These are phyloP conservation scores for Cotesia chilonis DNA, from an alignment of 1,140 invertebrate genomes.

Conservation along the genomic window DNA sequence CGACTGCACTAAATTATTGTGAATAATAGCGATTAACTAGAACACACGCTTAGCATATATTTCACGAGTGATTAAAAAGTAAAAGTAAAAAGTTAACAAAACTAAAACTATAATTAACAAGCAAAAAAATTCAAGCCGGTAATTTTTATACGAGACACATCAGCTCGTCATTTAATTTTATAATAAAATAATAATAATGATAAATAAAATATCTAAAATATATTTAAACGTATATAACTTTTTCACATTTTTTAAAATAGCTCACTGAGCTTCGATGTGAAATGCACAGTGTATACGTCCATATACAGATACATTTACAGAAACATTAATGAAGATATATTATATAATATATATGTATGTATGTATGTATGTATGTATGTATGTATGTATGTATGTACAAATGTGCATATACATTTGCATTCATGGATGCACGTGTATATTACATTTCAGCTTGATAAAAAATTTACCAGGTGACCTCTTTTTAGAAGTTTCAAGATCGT, in stretches of 20 bases:
- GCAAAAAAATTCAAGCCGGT: constrained; percentile 22
- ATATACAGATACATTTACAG: background rate
- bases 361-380: too few relatives aligned
- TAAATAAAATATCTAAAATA: background rate
- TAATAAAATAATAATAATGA: background rate
- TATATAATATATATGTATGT: too few relatives aligned
- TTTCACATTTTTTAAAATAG: constrained; percentile 17
- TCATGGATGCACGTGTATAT: background rate
- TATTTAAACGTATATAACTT: constrained; percentile 6
- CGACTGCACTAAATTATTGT: constrained; percentile 5
- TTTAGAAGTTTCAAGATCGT: background rate
- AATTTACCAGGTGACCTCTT: background rate
- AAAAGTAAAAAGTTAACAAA: constrained; percentile 30
- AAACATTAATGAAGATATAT: background rate
- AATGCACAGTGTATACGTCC: constrained; percentile 22
- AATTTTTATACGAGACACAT: constrained; percentile 6
- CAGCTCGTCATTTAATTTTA: background rate
- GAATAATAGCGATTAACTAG: constrained; percentile 4
- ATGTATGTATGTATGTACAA: background rate
- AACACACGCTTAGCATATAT: background rate
- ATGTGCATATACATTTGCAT: background rate
- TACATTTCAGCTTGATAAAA: constrained; percentile 7
- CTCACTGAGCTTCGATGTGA: background rate
- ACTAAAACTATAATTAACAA: constrained; percentile 44
- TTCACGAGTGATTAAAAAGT: constrained; percentile 2